These are phyloP conservation scores for Philantomba maxwellii DNA, from an alignment of 2,113 vertebrate genomes.

Conservation along the genomic window DNA sequence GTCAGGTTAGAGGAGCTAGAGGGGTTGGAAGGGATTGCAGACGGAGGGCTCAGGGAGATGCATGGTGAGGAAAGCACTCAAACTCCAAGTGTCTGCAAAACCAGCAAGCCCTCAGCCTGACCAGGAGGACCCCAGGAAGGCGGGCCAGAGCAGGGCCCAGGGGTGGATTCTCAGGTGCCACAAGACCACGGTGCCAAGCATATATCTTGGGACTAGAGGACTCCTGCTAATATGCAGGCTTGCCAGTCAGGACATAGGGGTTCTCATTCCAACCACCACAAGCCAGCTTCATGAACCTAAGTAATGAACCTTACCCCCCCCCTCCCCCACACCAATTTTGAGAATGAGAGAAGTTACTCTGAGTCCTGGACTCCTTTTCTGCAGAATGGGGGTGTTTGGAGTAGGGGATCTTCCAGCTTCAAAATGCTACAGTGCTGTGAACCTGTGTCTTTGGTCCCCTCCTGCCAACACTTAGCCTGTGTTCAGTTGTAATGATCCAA, in stretches of 20 bases:
- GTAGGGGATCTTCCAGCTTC: background rate
- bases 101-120: background rate
- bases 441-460: background rate
- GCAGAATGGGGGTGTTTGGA: background rate
- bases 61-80: background rate
- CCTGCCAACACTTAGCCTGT: background rate
- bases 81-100: background rate
- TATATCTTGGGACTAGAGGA: background rate
- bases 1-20: background rate
- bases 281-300: background rate
- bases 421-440: background rate
- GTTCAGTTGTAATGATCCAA: background rate
- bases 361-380: background rate
- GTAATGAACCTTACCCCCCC: too few species aligned
- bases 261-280: background rate
- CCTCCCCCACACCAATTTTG: too few species aligned
- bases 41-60: background rate
- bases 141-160: background rate
- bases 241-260: background rate
- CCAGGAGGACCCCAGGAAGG: background rate
- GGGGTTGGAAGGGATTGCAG: too few species aligned
- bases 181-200: background rate
- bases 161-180: background rate
- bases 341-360: background rate
- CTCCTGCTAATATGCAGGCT: background rate